phyloP scores from a whole-genome alignment of 2,113 vertebrate species.

The Zingel zingel region DNA sequence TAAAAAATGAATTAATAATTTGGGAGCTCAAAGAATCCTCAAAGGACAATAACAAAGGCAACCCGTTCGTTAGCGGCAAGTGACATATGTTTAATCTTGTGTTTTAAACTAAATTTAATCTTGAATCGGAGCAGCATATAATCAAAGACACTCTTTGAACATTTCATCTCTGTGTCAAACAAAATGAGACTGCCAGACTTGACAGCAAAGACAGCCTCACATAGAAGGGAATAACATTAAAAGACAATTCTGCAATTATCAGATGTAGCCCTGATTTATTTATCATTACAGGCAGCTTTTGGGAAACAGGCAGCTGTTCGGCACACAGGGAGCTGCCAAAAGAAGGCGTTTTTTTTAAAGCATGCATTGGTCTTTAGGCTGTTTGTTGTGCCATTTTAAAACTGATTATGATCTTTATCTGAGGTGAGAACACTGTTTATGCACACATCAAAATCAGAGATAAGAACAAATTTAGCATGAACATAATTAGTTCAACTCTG shows the following conservation, averaged over 20 bases:
- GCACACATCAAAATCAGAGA: constrained; percentile 48
- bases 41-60: constrained; percentile 80
- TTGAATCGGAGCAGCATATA: constrained; percentile 70
- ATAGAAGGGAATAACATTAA: constrained; percentile 82
- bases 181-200: constrained; percentile 73
- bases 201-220: constrained; percentile 75
- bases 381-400: constrained; percentile 62
- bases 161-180: constrained; percentile 78
- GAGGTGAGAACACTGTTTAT: constrained; percentile 18
- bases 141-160: constrained; percentile 81
- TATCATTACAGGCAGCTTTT: constrained; percentile 74
- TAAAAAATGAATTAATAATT: constrained; percentile 79
- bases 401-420: constrained; percentile 57
- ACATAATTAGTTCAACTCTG: constrained; percentile 44
- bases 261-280: constrained; percentile 76
- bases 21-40: constrained; percentile 69
- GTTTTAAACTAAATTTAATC: constrained; percentile 80
- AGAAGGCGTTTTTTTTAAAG: constrained; percentile 41
- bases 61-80: constrained; percentile 70
- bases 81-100: constrained; percentile 82
- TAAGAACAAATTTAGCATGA: constrained; percentile 29
- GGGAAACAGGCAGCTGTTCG: constrained; percentile 59
- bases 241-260: constrained; percentile 79
- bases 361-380: constrained; percentile 54
- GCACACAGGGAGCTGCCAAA: constrained; percentile 46